Evolutionary conservation across 2,797 vertebrate species (phyloP).

Genomic region (Chelon auratus): DNA sequence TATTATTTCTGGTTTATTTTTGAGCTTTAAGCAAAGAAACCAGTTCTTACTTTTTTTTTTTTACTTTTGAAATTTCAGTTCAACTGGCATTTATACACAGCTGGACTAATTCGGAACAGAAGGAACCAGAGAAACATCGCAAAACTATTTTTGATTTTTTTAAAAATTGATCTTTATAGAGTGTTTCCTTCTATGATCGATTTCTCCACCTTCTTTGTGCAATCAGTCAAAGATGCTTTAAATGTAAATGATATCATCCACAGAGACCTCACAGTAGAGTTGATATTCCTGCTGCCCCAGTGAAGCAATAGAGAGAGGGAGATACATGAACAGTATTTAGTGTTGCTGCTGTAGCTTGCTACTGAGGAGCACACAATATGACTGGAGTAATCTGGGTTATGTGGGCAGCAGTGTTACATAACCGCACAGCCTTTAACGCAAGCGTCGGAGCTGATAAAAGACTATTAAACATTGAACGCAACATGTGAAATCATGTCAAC

Average conservation of each 20-base stretch:
- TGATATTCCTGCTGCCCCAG: neutral
- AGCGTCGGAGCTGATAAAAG: conserved; percentile 27
- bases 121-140: too few species aligned
- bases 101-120: conserved; percentile 8
- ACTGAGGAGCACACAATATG: conserved; percentile 11
- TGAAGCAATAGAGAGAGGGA: neutral
- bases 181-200: neutral
- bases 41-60: too few species aligned
- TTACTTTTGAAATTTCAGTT: too few species aligned
- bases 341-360: too few species aligned
- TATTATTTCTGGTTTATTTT: too few species aligned
- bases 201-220: conserved; percentile 6
- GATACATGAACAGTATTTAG: too few species aligned
- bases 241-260: conserved; percentile 1
- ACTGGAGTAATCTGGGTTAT: conserved; percentile 53
- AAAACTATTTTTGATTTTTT: too few species aligned
- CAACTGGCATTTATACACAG: neutral
- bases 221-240: neutral
- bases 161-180: neutral
- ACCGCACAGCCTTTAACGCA: conserved; percentile 33
- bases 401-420: conserved; percentile 68
- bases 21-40: too few species aligned
- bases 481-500: conserved; percentile 7
- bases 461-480: neutral
- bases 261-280: too few species aligned